Percentiles rank a stretch among this genome's conserved stretches.
These are phyloP conservation scores for Drosophila colorata DNA, from an alignment of 2,888 invertebrate species.

Conservation along the genomic window DNA sequence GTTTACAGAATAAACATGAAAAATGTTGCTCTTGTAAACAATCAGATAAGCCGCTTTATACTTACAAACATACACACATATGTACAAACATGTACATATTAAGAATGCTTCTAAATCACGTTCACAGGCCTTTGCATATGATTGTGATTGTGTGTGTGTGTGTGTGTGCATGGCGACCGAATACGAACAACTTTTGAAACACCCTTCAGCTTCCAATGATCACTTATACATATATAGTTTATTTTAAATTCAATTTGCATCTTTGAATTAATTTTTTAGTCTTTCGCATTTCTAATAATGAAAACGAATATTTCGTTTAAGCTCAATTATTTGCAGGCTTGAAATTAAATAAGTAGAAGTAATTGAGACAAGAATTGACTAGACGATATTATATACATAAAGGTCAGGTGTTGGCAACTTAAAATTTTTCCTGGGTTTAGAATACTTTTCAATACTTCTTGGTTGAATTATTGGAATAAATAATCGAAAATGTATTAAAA, in stretches of 20 bases:
- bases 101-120: slow-evolving; percentile 35
- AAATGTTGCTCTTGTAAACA: slow-evolving; percentile 73
- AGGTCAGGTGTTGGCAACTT: too few relatives aligned
- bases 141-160: not conserved
- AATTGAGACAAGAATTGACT: too few relatives aligned
- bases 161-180: not conserved
- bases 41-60: slow-evolving; percentile 69
- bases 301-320: too few relatives aligned
- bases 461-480: too few relatives aligned
- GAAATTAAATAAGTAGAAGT: too few relatives aligned
- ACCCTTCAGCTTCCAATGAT: not conserved
- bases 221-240: not conserved
- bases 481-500: too few relatives aligned
- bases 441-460: too few relatives aligned
- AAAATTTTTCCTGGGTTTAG: too few relatives aligned
- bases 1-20: slow-evolving; percentile 71
- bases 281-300: not conserved
- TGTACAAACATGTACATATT: slow-evolving; percentile 34
- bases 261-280: not conserved
- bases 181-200: slow-evolving; percentile 26
- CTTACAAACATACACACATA: slow-evolving; percentile 19
- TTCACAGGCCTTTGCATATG: slow-evolving; percentile 1
- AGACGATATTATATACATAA: too few relatives aligned
- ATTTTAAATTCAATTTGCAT: not conserved
- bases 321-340: too few relatives aligned